Evolutionary conservation across 2,113 vertebrate genomes (phyloP).

Genomic region (Thomomys bottae): DNA sequence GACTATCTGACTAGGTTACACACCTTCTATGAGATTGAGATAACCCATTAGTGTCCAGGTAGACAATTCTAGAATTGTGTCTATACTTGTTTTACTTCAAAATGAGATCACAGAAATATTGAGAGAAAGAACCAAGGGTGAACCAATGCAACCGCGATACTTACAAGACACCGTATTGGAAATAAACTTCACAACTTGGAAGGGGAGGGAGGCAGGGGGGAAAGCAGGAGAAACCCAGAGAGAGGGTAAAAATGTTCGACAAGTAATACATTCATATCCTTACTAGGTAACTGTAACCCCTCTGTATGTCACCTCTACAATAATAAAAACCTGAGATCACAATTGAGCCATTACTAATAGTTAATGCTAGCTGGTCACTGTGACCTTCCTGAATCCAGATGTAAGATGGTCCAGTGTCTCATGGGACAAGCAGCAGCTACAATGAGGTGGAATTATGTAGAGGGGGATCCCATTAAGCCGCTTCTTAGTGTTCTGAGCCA

Average conservation of each 20-base stretch:
- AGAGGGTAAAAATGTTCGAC: too few relatives aligned
- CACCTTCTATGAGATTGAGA: background rate
- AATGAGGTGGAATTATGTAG: background rate
- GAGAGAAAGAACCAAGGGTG: background rate
- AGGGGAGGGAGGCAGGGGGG: too few relatives aligned
- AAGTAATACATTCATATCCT: too few relatives aligned
- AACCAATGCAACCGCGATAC: too few relatives aligned
- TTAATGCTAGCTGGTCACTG: background rate
- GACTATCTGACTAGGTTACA: background rate
- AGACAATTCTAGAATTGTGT: background rate
- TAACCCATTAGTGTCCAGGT: background rate
- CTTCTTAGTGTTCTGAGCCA: background rate
- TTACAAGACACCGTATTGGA: too few relatives aligned
- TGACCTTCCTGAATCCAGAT: background rate
- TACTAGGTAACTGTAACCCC: too few relatives aligned
- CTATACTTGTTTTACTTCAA: background rate
- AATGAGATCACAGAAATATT: background rate
- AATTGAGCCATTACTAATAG: background rate
- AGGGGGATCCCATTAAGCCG: background rate
- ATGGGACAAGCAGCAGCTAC: background rate
- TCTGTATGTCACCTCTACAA: too few relatives aligned
- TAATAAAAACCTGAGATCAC: background rate
- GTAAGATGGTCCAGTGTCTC: background rate
- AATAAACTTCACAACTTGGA: too few relatives aligned
- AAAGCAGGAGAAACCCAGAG: too few relatives aligned